Percentiles rank a stretch among this genome's conserved stretches.
phyloP scores from a whole-genome alignment of 2,113 vertebrate species.

The Colinus virginianus region DNA sequence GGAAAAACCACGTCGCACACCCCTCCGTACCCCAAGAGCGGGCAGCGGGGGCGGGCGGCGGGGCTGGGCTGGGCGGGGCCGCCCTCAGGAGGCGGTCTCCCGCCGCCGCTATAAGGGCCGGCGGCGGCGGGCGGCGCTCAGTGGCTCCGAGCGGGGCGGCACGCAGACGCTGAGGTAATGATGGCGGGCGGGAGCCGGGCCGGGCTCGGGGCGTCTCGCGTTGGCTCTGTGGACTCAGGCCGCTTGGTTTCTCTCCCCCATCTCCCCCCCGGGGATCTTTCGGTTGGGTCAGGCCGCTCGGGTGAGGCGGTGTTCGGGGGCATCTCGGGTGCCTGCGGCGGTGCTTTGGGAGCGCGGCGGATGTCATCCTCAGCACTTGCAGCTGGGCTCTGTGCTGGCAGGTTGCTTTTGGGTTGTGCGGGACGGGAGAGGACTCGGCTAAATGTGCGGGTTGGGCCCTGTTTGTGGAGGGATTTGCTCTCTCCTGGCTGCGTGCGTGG shows the following conservation, averaged over 20 bases:
- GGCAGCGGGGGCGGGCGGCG: background rate
- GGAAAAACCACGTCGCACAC: too few species aligned
- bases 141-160: background rate
- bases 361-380: background rate
- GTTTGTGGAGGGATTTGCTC: conserved; percentile 52
- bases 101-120: conserved; percentile 47
- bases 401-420: background rate
- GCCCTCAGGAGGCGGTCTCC: conserved; percentile 66
- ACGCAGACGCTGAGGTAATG: background rate
- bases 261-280: too few species aligned
- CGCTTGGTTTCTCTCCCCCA: background rate
- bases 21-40: too few species aligned
- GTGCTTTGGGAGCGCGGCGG: too few species aligned
- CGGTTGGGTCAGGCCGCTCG: background rate
- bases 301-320: background rate
- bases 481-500: background rate
- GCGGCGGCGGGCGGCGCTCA: background rate
- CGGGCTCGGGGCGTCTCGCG: too few species aligned
- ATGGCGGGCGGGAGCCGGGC: background rate
- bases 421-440: background rate
- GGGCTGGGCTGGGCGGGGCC: background rate
- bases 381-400: background rate
- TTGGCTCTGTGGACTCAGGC: background rate
- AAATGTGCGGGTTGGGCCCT: background rate
- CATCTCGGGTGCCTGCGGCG: background rate